These are phyloP conservation scores for Acronicta alni DNA, from an alignment of 2,888 invertebrate genomes.

Conservation along the genomic window DNA sequence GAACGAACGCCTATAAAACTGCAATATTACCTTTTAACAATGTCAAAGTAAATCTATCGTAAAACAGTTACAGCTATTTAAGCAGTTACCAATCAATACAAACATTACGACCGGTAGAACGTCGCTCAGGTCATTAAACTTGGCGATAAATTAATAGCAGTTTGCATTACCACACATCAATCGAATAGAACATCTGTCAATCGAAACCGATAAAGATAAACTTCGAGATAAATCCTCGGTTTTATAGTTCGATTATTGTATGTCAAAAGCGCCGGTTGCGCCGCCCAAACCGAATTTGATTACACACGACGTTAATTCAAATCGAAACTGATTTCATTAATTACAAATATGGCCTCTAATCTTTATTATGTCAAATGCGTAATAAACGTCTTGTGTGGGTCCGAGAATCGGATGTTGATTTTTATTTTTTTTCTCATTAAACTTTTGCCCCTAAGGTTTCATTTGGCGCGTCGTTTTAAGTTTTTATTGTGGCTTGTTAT, in stretches of 20 bases:
- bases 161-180: constrained; percentile 74
- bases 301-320: constrained; percentile 71
- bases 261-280: constrained; percentile 75
- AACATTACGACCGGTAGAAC: constrained; percentile 68
- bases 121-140: constrained; percentile 61
- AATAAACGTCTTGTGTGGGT: constrained; percentile 64
- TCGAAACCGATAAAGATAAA: constrained; percentile 70
- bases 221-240: constrained; percentile 62
- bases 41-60: constrained; percentile 80
- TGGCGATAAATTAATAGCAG: constrained; percentile 72
- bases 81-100: constrained; percentile 72
- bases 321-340: constrained; percentile 83
- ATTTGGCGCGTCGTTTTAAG: constrained; percentile 70
- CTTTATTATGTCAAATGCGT: constrained; percentile 79
- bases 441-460: constrained; percentile 66
- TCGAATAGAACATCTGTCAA: constrained; percentile 71
- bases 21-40: constrained; percentile 78
- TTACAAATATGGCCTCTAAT: constrained; percentile 81
- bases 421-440: constrained; percentile 66
- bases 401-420: constrained; percentile 56
- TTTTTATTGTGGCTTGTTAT: constrained; percentile 78
- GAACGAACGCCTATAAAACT: constrained; percentile 76
- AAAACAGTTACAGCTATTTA: constrained; percentile 73
- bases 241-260: constrained; percentile 70
- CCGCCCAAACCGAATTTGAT: constrained; percentile 70